Evolutionary conservation across 2,113 vertebrate species (phyloP), one percentile per base, ranked within the genome.

Genomic region (Sinocyclocheilus anophthalmus): DNA sequence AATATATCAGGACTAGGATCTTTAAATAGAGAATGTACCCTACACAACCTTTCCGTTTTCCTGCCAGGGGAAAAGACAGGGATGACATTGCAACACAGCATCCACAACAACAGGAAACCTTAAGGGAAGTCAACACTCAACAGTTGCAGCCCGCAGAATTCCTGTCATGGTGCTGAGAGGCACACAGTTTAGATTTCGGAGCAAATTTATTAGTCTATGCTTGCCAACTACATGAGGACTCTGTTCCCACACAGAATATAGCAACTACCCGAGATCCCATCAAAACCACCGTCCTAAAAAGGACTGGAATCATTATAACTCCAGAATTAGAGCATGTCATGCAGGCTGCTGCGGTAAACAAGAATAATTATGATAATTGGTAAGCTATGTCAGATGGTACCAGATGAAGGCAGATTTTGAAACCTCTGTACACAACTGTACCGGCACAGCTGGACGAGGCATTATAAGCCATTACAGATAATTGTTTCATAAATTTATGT

Each of bases 51-150:
- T 95, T 93, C 94, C 93, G 81, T 88, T 90, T 94, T 93, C 92
- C 92, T 91, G 91, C 33, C 77, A 87, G 37, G 67, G 89, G 90
- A 90, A 91, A 91, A 67, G 33, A 80, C 50, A 30, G 81, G 76
- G 88, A 89, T 39, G 75, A 88, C 77, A 53, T 11, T 84, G 82
- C 42, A 70, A 59, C 85, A 76, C 83, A 78, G 20, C 84, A 48
- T 70, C 86, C 61, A 65, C 88, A 93, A 92, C 92, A 94, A 94
- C 95, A 95, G 94, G 94, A 95, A 94, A 90, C n/a, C 84, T 81
- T 70, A 92, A 83, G 88, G 93, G 93, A 94, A 95, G 89, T 48
- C 3, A 89, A 42, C 86, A 87, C 88, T 94, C 87, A 87, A 88
- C 84, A 83, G 90, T 67, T 88, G 85, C 72, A 85, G 86, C 53